Evolutionary conservation across 2,888 invertebrate genomes (phyloP), one percentile per base, ranked within the genome.

Genomic region (Pandemis corylana): DNA sequence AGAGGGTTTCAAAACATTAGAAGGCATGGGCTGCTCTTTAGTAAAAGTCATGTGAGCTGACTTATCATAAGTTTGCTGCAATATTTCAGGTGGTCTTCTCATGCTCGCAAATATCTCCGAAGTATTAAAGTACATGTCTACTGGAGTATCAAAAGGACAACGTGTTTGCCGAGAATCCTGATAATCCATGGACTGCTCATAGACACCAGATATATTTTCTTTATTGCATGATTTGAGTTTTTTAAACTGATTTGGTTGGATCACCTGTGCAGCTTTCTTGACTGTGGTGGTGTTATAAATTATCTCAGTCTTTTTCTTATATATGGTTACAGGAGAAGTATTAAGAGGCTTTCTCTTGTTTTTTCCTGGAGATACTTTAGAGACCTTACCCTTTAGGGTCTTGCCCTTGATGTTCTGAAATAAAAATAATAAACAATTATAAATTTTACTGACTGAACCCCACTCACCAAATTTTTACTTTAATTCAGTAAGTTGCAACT

Each of bases 291-390:
- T 83, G 65, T 90, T 90, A 77, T 86, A 88, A 71, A 90, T 84
- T 1, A 84, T 78, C 80, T 91, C 89, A 69, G 88, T 78, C 81
- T 90, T 91, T 78, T 90, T 93, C 81, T 92, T 93, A 77, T 86
- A 87, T 41, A 93, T 81, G 42, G 88, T 76, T 7, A 89, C 88
- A 51, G 94, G 94, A 5, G 94, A 94, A 77, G 85, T 92, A 77
- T 92, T 93, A 6, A 78, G 73, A n/a, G 78, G 71, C 76, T 90
- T 93, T 80, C 90, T 94, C 79, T 90, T 90, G 62, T 88, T 86
- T 82, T 93, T 94, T 78, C 92, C 92, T 76, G 93, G 94, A 7
- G 94, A 93, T 77, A 83, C 84, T 79, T 92, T 94, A 67, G 85
- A 87, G 61, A 82, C 79, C 80, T 91, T 93, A n/a, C 56, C 7